These are phyloP conservation scores for Lanius collurio DNA, from an alignment of 2,113 vertebrate species.

Conservation along the genomic window DNA sequence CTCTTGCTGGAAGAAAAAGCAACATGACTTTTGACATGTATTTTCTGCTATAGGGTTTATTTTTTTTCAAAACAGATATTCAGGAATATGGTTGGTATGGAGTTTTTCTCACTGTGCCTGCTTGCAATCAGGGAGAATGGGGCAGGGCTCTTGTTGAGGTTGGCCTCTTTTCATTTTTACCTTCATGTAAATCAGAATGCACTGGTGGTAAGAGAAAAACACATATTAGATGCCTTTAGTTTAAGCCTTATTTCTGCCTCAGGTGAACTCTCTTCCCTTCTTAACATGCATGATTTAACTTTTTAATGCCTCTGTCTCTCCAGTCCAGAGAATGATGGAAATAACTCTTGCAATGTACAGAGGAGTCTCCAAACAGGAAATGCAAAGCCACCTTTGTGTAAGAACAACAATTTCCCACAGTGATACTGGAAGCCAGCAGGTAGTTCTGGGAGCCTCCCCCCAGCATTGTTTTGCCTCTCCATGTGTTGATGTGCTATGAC, in stretches of 20 bases:
- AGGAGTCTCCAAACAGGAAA: neutral
- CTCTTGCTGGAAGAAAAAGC: neutral
- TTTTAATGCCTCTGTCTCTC: slow-evolving; percentile 7
- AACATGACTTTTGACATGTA: neutral
- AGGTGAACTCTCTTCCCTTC: slow-evolving; percentile 18
- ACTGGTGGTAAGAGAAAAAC: neutral
- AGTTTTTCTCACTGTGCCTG: neutral
- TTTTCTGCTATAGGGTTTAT: neutral
- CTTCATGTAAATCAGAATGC: neutral
- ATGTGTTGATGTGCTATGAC: neutral
- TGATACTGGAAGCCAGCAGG: neutral
- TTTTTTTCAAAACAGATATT: neutral
- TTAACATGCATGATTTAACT: slow-evolving; percentile 39
- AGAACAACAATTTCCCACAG: neutral
- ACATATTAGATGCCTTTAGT: neutral
- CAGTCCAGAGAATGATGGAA: neutral
- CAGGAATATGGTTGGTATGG: neutral
- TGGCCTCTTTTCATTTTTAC: neutral
- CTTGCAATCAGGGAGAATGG: neutral
- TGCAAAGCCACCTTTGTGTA: neutral
- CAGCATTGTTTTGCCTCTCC: neutral
- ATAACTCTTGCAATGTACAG: neutral
- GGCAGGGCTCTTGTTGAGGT: neutral
- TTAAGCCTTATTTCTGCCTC: slow-evolving; percentile 22
- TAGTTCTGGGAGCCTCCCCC: neutral